phyloP scores from a whole-genome alignment of 2,888 invertebrate genomes.

The Incurvaria masculella region DNA sequence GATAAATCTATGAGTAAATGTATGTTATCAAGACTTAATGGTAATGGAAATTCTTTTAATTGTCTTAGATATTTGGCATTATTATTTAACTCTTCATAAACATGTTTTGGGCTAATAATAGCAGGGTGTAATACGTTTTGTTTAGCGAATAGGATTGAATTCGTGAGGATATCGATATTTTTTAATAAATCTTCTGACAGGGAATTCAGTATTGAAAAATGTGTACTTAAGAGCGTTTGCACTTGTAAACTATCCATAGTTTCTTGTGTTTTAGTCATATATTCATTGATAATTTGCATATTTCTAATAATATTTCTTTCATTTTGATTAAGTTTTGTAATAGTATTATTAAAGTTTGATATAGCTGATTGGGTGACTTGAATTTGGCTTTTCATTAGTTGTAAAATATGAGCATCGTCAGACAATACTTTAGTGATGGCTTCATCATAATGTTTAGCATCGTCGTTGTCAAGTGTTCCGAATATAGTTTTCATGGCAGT shows the following conservation, averaged over 20 bases:
- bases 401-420: constrained; percentile 9
- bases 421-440: constrained; percentile 6
- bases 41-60: not conserved
- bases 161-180: constrained; percentile 5
- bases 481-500: constrained; percentile 13
- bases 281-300: constrained; percentile 10
- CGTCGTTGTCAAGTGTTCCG: constrained; percentile 10
- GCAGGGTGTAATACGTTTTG: constrained; percentile 15
- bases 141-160: constrained; percentile 6
- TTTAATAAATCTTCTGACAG: not conserved
- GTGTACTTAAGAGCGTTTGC: not conserved
- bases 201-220: not conserved
- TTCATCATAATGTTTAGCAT: constrained; percentile 11
- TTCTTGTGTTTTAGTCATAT: constrained; percentile 14
- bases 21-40: not conserved
- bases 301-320: constrained; percentile 1
- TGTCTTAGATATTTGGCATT: constrained; percentile 10
- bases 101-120: constrained; percentile 15
- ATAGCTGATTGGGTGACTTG: constrained; percentile 12
- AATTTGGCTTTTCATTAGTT: constrained; percentile 12
- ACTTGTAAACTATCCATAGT: constrained; percentile 10
- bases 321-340: constrained; percentile 6
- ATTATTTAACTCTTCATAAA: constrained; percentile 12
- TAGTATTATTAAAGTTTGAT: constrained; percentile 11
- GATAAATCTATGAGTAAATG: constrained; percentile 4